Base-by-base conservation (phyloP, 1,140 invertebrate species). In the Drosophila watanabei region DNA sequence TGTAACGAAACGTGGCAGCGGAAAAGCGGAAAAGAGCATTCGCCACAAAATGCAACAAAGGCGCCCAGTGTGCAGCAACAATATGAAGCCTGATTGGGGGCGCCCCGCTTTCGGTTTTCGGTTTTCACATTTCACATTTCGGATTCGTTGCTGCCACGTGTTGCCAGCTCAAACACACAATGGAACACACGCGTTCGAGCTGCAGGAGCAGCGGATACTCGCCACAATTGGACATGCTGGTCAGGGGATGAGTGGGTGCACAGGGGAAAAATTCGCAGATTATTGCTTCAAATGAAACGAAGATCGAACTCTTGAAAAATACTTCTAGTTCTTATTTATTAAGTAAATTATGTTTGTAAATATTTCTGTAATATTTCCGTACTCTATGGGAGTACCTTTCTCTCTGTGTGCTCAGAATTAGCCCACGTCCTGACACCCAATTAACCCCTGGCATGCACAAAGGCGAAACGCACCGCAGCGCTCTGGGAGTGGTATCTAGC, bases 111-210 rank as follows among this genome's bases (percentile, higher is more conserved):
- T 32, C 52, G 41, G 46, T 45, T 48, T 66, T 32, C 52, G 41
- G 46, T 45, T 41, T 59, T 49, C 30, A 54, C 37, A 77, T 65
- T 69, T 51, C 48, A 43, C 49, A 48, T 45, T 68, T 71, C 28
- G 49, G 77, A 81, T 85, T 70, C 59, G 73, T 75, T 56, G 85
- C 80, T 77, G 85, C 84, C 84, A 88, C 84, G 84, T 88, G 84
- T 89, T 89, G 84, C 72, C 85, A 78, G 61, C 80, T 80, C 35
- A 39, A 56, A 61, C 57, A 58, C 63, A 78, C 72, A 65, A 45
- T n/a, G 30, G 37, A 20, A 54, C 72, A 75, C 72, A 75, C 51
- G 58, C 46, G 75, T n/a, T 30, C 41, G 24, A 41, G 75, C 71
- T 78, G 69, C 72, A 79, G 48, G 28, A 60, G 48, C 56, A 65